Evolutionary conservation across 2,113 vertebrate species (phyloP).

Genomic region (Theristicus caerulescens): DNA sequence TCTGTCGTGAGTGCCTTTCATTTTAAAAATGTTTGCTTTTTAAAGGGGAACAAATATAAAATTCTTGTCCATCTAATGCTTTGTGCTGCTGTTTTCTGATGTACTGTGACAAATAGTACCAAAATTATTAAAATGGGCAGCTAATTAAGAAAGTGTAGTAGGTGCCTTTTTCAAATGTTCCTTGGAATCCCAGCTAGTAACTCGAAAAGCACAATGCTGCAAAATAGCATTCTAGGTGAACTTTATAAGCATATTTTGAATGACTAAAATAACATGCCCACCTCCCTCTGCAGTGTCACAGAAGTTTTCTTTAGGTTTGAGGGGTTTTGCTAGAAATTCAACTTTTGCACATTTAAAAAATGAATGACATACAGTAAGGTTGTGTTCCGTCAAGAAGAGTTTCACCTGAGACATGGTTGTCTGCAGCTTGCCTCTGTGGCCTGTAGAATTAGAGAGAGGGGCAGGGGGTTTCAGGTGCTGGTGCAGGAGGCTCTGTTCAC

Average conservation of each 20-base stretch:
- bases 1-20: constrained; percentile 80
- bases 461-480: not conserved
- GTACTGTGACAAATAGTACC: constrained; percentile 37
- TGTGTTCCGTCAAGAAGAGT: not conserved
- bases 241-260: not conserved
- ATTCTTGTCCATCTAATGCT: not conserved
- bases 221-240: not conserved
- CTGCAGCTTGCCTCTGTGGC: not conserved
- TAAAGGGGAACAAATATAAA: constrained; percentile 18
- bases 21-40: not conserved
- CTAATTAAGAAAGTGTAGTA: not conserved
- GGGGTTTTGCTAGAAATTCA: not conserved
- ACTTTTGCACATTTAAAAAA: not conserved
- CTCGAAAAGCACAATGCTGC: not conserved
- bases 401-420: not conserved
- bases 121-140: constrained; percentile 10
- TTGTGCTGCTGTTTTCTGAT: constrained; percentile 63
- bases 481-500: not conserved
- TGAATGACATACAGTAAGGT: not conserved
- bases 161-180: not conserved
- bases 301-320: not conserved
- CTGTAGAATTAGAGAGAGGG: not conserved
- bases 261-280: not conserved
- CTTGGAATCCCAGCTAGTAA: not conserved
- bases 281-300: not conserved